Base-by-base conservation (phyloP, 2,888 invertebrate genomes). In the Siphlonurus alternatus region DNA sequence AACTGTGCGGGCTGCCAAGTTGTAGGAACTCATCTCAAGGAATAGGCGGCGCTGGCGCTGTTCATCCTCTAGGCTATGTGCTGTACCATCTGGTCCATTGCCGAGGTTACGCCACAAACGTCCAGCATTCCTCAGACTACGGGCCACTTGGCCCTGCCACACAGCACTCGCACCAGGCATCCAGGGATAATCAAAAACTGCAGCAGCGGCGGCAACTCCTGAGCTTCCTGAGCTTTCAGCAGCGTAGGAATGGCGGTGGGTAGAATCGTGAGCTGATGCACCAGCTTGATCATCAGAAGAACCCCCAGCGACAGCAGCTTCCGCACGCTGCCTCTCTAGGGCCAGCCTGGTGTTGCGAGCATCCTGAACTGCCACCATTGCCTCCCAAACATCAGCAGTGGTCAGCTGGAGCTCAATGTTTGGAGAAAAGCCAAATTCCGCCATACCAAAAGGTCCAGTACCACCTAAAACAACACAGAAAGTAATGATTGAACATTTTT, bases 371-470 rank as follows among this genome's bases (percentile, higher is more conserved):
- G 83, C 82, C 61, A 85, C 82, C 22, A 84, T 76, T 15, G 85
- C 85, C 71, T 85, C 85, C 83, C 85, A 84, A 24, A 85, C 81
- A 70, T 85, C 85, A 67, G 82, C 81, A 68, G 66, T 73, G 65
- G 70, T 75, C 1, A 76, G 74, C n/a, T n/a, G n/a, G n/a, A n/a
- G n/a, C n/a, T n/a, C n/a, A n/a, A n/a, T n/a, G n/a, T n/a, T n/a
- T n/a, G n/a, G n/a, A n/a, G n/a, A n/a, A n/a, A n/a, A n/a, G n/a
- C n/a, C n/a, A n/a, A n/a, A n/a, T n/a, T n/a, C n/a, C n/a, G n/a
- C n/a, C n/a, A n/a, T n/a, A n/a, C n/a, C n/a, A n/a, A n/a, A n/a
- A n/a, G n/a, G n/a, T n/a, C n/a, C n/a, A n/a, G n/a, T n/a, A n/a
- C n/a, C n/a, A n/a, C n/a, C n/a, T n/a, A n/a, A n/a, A n/a, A n/a